Evolutionary conservation across 2,888 invertebrate genomes (phyloP).

Genomic region (Caenorhabditis panamensis): DNA sequence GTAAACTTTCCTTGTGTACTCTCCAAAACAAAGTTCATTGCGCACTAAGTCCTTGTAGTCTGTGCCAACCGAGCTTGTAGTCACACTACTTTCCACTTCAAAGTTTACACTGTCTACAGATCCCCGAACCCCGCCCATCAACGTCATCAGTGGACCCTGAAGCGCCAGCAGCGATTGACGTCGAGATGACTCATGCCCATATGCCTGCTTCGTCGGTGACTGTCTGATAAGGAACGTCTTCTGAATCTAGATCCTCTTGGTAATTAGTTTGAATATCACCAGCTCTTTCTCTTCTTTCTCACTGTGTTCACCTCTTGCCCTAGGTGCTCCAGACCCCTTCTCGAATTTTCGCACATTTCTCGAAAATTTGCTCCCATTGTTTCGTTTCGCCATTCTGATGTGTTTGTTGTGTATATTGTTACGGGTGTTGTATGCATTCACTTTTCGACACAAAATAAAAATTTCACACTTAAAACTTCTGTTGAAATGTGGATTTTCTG

Average conservation of each 20-base stretch:
- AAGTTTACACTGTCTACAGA: conserved; percentile 17
- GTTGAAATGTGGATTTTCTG: background rate
- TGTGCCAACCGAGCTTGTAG: conserved; percentile 3
- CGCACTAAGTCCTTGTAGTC: conserved; percentile 27
- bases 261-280: conserved; percentile 13
- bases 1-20: conserved; percentile 16
- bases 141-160: conserved; percentile 31
- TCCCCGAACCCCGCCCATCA: conserved; percentile 20
- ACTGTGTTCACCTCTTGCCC: conserved; percentile 39
- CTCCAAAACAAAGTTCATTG: conserved; percentile 31
- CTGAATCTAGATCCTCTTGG: background rate
- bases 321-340: conserved; percentile 32
- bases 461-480: conserved; percentile 17
- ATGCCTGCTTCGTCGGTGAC: conserved; percentile 41
- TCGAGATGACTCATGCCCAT: conserved; percentile 55
- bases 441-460: conserved; percentile 2
- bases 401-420: conserved; percentile 18
- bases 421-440: conserved; percentile 1
- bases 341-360: conserved; percentile 18
- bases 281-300: conserved; percentile 2
- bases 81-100: background rate
- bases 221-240: conserved; percentile 1
- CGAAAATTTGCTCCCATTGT: conserved; percentile 16
- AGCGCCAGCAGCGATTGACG: conserved; percentile 51
- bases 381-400: conserved; percentile 11